These are phyloP conservation scores for Macrocentrus cingulum DNA, from an alignment of 1,140 invertebrate genomes.

Conservation along the genomic window DNA sequence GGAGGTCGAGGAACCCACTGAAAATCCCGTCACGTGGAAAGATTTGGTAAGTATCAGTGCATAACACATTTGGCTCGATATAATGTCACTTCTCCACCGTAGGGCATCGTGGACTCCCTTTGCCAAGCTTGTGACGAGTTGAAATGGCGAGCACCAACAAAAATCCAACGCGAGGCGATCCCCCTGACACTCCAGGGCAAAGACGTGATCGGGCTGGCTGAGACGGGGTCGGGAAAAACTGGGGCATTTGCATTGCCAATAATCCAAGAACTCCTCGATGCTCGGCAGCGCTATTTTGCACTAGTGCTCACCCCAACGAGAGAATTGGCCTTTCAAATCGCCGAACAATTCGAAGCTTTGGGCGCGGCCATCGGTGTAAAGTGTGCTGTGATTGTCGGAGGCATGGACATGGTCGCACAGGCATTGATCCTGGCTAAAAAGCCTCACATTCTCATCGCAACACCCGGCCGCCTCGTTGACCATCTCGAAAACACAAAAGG, in stretches of 20 bases:
- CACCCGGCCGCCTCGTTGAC: conserved; percentile 87
- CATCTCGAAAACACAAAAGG: conserved; percentile 94
- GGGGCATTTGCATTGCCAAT: conserved; percentile 97
- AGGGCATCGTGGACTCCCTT: conserved; percentile 90
- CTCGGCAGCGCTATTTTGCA: conserved; percentile 92
- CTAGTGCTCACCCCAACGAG: conserved; percentile 94
- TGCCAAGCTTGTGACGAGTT: conserved; percentile 89
- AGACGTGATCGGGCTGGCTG: conserved; percentile 95
- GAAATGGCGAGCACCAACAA: conserved; percentile 92
- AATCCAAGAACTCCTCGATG: conserved; percentile 84
- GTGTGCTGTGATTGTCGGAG: conserved; percentile 94
- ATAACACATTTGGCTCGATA: background rate
- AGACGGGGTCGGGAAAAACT: conserved; percentile 98
- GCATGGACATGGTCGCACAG: conserved; percentile 97
- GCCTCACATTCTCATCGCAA: conserved; percentile 93
- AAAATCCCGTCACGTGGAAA: background rate
- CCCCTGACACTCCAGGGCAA: conserved; percentile 84
- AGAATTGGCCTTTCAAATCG: conserved; percentile 96
- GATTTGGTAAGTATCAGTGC: conserved; percentile 7
- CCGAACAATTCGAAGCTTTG: conserved; percentile 94
- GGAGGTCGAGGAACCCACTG: background rate
- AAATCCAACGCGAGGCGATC: conserved; percentile 93
- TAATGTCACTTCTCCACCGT: no score
- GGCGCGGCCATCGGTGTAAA: conserved; percentile 87
- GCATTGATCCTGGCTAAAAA: conserved; percentile 88